Percentiles rank a stretch among this genome's conserved stretches.
Evolutionary conservation across 2,888 invertebrate genomes (phyloP).

Genomic region (Aphidius colemani): DNA sequence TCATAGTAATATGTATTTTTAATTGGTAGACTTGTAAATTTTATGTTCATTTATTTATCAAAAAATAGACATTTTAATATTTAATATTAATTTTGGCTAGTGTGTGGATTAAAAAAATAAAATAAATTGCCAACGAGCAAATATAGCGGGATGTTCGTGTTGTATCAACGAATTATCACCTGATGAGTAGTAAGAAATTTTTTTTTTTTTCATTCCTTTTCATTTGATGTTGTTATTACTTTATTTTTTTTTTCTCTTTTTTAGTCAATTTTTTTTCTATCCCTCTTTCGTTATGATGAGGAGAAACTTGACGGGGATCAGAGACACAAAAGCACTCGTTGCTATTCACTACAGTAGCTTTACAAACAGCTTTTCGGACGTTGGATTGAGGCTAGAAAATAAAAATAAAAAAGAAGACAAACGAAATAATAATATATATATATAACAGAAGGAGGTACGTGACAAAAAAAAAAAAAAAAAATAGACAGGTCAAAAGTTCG

Average conservation of each 20-base stretch:
- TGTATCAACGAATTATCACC: constrained; percentile 29
- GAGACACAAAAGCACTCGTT: constrained; percentile 14
- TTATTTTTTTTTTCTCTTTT: neutral
- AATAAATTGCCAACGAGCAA: constrained; percentile 24
- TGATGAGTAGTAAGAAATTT: neutral
- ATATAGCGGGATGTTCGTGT: constrained; percentile 28
- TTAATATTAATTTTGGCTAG: neutral
- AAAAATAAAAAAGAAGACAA: constrained; percentile 1
- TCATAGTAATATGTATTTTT: too few species aligned
- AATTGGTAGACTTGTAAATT: neutral
- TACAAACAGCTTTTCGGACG: constrained; percentile 22
- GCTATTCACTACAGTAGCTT: constrained; percentile 18
- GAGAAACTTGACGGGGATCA: neutral
- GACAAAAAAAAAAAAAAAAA: neutral
- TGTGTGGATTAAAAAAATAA: constrained; percentile 6
- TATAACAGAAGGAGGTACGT: neutral
- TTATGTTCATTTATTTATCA: neutral
- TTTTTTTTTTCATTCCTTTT: neutral
- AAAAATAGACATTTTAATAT: neutral
- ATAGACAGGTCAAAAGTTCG: constrained; percentile 4
- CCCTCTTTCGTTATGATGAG: neutral
- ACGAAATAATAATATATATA: neutral
- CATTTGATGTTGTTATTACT: neutral
- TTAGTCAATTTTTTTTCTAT: constrained; percentile 2
- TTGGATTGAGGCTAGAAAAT: neutral